Evolutionary conservation across 2,888 invertebrate genomes (phyloP), one percentile per base, ranked within the genome.

Genomic region (Hirudinaria manillensis): DNA sequence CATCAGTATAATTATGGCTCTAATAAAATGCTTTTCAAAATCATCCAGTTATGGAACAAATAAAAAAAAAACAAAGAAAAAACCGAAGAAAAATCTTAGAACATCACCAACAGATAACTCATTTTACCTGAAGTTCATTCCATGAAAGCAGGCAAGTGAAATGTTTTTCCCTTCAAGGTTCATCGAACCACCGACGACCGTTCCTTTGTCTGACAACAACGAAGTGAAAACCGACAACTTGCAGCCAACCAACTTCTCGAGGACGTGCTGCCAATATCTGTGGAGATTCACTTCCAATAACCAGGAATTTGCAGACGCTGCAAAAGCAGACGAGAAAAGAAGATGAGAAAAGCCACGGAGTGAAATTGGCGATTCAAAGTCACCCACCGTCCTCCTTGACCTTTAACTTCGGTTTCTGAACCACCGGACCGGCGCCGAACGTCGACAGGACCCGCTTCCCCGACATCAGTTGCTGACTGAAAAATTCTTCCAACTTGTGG

Each of bases 391-490:
- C 77, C 10, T 77, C 77, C 38, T 72, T 77, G 29, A n/a, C 19
- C 72, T 76, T 76, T 16, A 24, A 36, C 53, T 74, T 78, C 10
- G 32, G 10, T 51, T 70, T 76, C 36, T 67, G 21, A 10, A n/a
- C 73, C 21, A 74, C 86, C 72, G 85, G 83, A 51, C 88, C 86
- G 1, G 89, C 88, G 53, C 84, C 83, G 87, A 90, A 81, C 51
- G 79, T 90, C 78, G 91, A 92, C 84, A 96, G 93, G 4, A 94
- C 94, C 2, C 95, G 89, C 84, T 93, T 94, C 84, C 94, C 93
- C 80, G 93, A 94, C 85, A 94, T 94, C 84, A 97, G 94, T 87
- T 98, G 97, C 85, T 96, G 96, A 78, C 93, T 92, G 87, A 99
- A 97, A 88, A 99, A 99, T 86, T 97, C 95, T 81, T 95, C 94